Evolutionary conservation across 2,888 invertebrate species (phyloP).

Genomic region (Pinctada fucata): DNA sequence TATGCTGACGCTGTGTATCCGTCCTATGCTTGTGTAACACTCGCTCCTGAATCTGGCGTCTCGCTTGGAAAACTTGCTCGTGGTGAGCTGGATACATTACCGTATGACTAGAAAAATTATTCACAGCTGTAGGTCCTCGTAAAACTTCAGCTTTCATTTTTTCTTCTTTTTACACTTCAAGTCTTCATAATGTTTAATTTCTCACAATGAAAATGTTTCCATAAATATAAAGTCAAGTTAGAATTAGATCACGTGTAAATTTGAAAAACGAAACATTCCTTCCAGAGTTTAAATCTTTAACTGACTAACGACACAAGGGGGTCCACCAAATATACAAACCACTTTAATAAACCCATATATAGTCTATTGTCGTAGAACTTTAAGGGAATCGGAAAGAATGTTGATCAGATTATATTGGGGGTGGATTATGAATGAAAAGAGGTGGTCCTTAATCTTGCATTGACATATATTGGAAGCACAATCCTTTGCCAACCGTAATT

Average conservation of each 20-base stretch:
- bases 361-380: neutral
- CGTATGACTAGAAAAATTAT: neutral
- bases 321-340: neutral
- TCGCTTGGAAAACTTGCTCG: neutral
- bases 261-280: neutral
- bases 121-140: neutral
- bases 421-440: constrained; percentile 23
- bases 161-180: neutral
- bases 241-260: too few species aligned
- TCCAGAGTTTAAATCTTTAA: neutral
- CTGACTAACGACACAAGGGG: neutral
- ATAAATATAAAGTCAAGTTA: too few species aligned
- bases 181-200: too few species aligned
- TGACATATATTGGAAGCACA: neutral
- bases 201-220: too few species aligned
- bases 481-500: neutral
- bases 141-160: neutral
- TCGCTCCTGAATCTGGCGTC: constrained; percentile 27
- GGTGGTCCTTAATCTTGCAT: neutral
- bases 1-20: constrained; percentile 21
- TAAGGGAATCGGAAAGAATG: constrained; percentile 17
- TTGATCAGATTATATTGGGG: constrained; percentile 25
- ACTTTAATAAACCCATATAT: neutral
- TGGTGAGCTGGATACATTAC: neutral
- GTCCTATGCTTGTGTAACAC: constrained; percentile 24